phyloP scores from a whole-genome alignment of 2,888 invertebrate species.

The Habroteleia sp. region DNA sequence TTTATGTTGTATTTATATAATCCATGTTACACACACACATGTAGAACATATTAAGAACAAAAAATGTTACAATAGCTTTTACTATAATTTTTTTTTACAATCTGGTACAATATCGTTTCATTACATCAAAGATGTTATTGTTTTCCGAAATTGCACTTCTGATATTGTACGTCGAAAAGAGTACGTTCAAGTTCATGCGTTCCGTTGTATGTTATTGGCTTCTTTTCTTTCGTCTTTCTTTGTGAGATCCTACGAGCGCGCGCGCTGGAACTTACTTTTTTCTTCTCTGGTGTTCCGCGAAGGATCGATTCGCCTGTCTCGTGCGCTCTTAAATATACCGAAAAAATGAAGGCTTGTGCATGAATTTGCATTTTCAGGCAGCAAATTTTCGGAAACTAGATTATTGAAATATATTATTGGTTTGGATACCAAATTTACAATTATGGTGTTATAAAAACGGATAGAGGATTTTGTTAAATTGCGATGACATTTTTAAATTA shows the following conservation, averaged over 20 bases:
- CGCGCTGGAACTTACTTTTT: slow-evolving; percentile 47
- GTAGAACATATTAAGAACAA: no score
- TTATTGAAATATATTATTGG: slow-evolving; percentile 57
- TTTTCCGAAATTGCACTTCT: not conserved
- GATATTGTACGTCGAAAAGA: not conserved
- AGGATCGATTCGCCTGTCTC: slow-evolving; percentile 61
- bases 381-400: slow-evolving; percentile 55
- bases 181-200: slow-evolving; percentile 5
- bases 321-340: slow-evolving; percentile 56
- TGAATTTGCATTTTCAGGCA: slow-evolving; percentile 53
- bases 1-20: no score
- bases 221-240: slow-evolving; percentile 31
- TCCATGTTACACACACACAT: no score
- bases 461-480: not conserved
- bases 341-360: slow-evolving; percentile 53
- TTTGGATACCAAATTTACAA: slow-evolving; percentile 16
- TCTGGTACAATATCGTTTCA: not conserved
- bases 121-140: not conserved
- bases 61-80: no score
- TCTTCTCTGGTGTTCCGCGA: slow-evolving; percentile 50
- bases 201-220: slow-evolving; percentile 5
- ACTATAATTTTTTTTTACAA: no score
- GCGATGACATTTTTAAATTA: no score
- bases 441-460: slow-evolving; percentile 9
- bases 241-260: slow-evolving; percentile 39